Conservation (phyloP, 1,140 invertebrate species). For the Limonius californicus region DNA sequence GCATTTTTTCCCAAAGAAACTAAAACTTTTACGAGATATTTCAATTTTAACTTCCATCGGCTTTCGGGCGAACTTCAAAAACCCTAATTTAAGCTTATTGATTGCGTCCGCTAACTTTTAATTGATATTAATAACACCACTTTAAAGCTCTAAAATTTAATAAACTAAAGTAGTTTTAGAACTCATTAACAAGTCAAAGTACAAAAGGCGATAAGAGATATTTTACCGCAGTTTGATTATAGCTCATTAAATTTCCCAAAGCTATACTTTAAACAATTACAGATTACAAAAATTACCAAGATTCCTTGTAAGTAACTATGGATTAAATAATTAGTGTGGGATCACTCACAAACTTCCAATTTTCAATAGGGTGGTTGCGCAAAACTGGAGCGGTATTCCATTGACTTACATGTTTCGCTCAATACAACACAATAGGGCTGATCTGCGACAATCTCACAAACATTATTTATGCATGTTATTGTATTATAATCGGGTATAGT, state of each 20-base stretch:
- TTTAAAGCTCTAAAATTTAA: conserved; percentile 4
- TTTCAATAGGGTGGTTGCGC: too few species aligned
- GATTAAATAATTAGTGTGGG: background rate
- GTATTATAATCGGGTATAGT: too few species aligned
- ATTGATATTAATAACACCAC: conserved; percentile 5
- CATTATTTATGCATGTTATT: background rate
- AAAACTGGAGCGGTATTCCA: too few species aligned
- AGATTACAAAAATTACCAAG: too few species aligned
- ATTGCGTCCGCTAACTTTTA: conserved; percentile 2
- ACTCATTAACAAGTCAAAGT: background rate
- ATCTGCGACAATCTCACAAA: background rate
- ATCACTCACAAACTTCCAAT: too few species aligned
- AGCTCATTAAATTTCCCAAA: too few species aligned
- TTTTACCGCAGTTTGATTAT: background rate
- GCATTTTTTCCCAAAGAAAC: background rate
- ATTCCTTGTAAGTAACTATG: background rate
- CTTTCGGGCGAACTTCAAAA: background rate
- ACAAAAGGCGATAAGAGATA: background rate
- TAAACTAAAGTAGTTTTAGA: background rate
- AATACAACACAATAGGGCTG: background rate
- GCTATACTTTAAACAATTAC: too few species aligned
- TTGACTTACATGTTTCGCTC: too few species aligned
- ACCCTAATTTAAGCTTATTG: background rate
- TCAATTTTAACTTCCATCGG: background rate
- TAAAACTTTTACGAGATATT: background rate